Evolutionary conservation across 92 coral and sea anemone genomes (phyloP).

Genomic region (Micromussa lordhowensis): DNA sequence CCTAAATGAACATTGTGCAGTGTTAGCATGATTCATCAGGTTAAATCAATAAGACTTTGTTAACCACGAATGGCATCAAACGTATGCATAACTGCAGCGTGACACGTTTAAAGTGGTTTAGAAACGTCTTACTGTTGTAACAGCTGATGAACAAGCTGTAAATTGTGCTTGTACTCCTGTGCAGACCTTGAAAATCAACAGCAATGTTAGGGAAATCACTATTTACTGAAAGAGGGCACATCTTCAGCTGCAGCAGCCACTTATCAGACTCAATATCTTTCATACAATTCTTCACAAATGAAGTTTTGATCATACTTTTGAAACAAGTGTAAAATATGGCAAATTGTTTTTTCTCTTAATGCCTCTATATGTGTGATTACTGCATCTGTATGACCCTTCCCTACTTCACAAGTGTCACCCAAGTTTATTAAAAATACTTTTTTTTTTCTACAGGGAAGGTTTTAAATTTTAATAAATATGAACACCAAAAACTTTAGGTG

Average conservation of each 20-base stretch:
- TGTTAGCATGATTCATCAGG: slow-evolving; percentile 20
- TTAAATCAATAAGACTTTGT: slow-evolving; percentile 26
- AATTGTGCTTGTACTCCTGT: slow-evolving; percentile 86
- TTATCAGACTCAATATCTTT: background rate
- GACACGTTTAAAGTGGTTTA: slow-evolving; percentile 9
- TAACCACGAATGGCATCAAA: slow-evolving; percentile 19
- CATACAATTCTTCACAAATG: background rate
- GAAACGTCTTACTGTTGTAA: slow-evolving; percentile 87
- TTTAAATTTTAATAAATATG: no score
- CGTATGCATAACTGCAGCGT: slow-evolving; percentile 26
- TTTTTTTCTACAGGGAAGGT: background rate
- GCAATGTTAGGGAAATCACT: slow-evolving; percentile 21
- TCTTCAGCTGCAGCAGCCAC: background rate
- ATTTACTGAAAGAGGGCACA: slow-evolving; percentile 16
- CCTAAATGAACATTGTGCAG: background rate
- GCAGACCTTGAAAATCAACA: slow-evolving; percentile 85
- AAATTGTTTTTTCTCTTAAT: no score
- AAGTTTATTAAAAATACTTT: background rate
- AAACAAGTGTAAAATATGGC: background rate
- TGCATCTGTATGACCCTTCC: background rate
- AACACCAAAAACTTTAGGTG: no score
- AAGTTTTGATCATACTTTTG: no score
- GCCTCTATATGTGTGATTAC: background rate
- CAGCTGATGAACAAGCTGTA: slow-evolving; percentile 94
- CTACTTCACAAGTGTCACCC: background rate